Conservation (phyloP, 2,113 vertebrate genomes). For the Ardeotis arabs region DNA sequence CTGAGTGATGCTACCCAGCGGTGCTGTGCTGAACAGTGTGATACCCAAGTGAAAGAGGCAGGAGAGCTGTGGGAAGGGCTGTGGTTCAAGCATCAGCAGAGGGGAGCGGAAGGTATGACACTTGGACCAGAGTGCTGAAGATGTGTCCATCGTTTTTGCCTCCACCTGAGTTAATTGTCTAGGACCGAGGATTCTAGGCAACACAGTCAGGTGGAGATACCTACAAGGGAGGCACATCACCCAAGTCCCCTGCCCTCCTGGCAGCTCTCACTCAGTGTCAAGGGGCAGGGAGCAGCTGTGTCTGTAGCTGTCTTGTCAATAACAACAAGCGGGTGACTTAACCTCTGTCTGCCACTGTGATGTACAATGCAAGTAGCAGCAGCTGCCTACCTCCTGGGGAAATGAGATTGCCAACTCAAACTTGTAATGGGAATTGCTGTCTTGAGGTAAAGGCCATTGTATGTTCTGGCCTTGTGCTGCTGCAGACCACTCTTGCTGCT, state of each 20-base stretch:
- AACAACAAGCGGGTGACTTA: not conserved
- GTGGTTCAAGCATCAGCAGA: not conserved
- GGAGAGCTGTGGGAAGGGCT: not conserved
- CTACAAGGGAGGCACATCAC: not conserved
- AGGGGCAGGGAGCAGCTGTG: not conserved
- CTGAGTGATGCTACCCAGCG: not conserved
- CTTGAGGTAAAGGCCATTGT: not conserved
- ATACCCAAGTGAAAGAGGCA: too few species aligned
- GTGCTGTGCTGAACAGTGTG: too few species aligned
- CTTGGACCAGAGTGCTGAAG: not conserved
- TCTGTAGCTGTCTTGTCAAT: not conserved
- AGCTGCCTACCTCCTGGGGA: not conserved
- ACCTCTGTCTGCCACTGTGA: not conserved
- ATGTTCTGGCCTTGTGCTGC: not conserved
- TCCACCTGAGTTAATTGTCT: not conserved
- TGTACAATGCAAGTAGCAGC: fast-evolving
- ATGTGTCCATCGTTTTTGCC: not conserved
- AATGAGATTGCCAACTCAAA: not conserved
- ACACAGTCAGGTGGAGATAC: not conserved
- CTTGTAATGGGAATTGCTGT: not conserved
- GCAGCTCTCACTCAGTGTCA: not conserved
- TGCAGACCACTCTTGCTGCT: not conserved
- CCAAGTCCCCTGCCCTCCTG: not conserved
- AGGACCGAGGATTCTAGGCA: not conserved
- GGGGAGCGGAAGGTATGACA: fast-evolving